These are phyloP conservation scores for Gymnoscopelus braueri DNA, from an alignment of 2,797 vertebrate genomes.

Conservation along the genomic window DNA sequence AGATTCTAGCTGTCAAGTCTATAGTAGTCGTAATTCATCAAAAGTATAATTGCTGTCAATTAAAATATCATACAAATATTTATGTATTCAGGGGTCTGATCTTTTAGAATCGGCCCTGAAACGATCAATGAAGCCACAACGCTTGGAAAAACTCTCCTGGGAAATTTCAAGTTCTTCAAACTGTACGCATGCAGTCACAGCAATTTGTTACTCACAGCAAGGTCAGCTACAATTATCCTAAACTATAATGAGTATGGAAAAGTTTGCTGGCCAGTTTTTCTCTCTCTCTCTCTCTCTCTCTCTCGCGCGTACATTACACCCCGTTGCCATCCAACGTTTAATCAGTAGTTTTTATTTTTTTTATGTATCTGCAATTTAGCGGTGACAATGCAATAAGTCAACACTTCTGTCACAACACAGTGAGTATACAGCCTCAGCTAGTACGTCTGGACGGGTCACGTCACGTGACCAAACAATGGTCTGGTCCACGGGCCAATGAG, in stretches of 20 bases:
- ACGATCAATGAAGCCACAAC: constrained; percentile 13
- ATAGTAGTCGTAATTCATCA: too few relatives aligned
- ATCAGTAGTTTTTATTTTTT: constrained; percentile 3
- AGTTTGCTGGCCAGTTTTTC: background rate
- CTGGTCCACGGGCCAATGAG: constrained; percentile 5
- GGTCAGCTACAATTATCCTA: background rate
- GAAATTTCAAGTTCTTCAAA: background rate
- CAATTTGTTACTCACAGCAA: constrained; percentile 7
- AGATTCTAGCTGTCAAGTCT: too few relatives aligned
- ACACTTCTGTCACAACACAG: too few relatives aligned
- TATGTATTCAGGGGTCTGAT: constrained; percentile 53
- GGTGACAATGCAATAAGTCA: background rate
- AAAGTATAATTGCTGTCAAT: too few relatives aligned
- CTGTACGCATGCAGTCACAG: background rate
- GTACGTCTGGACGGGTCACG: background rate
- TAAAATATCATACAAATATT: too few relatives aligned
- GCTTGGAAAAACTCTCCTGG: background rate
- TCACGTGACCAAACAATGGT: constrained; percentile 43
- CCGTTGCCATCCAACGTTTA: constrained; percentile 2
- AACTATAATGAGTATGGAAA: constrained; percentile 9
- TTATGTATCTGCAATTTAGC: background rate
- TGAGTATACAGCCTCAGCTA: constrained; percentile 19
- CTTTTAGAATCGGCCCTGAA: constrained; percentile 42
- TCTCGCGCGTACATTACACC: background rate
- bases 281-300: background rate